These are phyloP conservation scores for Chlorops oryzae DNA, from an alignment of 1,140 invertebrate species.

Conservation along the genomic window DNA sequence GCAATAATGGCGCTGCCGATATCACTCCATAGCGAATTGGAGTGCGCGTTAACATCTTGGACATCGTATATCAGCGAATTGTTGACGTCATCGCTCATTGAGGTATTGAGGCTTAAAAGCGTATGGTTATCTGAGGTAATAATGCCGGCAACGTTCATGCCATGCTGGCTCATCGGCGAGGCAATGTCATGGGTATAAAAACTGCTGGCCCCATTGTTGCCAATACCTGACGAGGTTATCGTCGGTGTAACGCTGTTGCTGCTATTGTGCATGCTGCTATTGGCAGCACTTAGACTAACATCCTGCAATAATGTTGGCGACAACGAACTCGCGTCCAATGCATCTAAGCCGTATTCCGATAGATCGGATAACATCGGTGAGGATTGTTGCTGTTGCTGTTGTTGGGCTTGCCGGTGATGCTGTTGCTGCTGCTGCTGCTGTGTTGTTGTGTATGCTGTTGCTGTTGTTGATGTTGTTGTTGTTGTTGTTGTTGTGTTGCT, in stretches of 20 bases:
- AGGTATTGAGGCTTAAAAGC: neutral
- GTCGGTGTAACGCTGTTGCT: constrained; percentile 17
- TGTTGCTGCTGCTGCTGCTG: constrained; percentile 25
- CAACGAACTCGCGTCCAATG: constrained; percentile 36
- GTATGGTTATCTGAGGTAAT: constrained; percentile 18
- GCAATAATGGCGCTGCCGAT: constrained; percentile 42
- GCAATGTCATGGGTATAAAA: constrained; percentile 12
- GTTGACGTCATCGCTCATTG: constrained; percentile 7
- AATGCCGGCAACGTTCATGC: constrained; percentile 13
- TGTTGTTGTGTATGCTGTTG: constrained; percentile 4
- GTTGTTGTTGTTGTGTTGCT: constrained; percentile 24
- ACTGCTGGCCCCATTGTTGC: neutral
- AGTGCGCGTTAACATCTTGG: constrained; percentile 24
- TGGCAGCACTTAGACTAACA: constrained; percentile 35
- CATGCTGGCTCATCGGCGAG: constrained; percentile 10
- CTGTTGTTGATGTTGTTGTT: constrained; percentile 20
- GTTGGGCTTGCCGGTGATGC: constrained; percentile 20
- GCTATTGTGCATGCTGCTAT: constrained; percentile 23
- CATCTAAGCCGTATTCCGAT: constrained; percentile 39
- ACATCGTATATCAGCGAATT: constrained; percentile 31
- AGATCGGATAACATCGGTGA: constrained; percentile 25
- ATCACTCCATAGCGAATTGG: constrained; percentile 47
- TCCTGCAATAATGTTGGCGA: constrained; percentile 44
- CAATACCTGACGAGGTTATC: too few relatives aligned
- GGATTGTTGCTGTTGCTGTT: neutral